phyloP scores from a whole-genome alignment of 2,797 vertebrate species.

The Crocodylus rhombifer region DNA sequence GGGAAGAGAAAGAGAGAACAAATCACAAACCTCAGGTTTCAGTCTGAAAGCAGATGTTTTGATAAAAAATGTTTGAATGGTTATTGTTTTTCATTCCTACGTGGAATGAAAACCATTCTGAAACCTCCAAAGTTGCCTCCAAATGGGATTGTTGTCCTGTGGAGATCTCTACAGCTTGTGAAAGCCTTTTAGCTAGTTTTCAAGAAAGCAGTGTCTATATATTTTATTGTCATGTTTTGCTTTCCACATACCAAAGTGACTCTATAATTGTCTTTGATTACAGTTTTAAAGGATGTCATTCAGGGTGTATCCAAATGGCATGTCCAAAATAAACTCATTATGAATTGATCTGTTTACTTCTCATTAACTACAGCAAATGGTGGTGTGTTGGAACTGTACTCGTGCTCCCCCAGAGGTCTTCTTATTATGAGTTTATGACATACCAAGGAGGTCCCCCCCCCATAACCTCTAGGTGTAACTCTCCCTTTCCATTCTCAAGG shows the following conservation, averaged over 20 bases:
- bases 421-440: not conserved
- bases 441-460: not conserved
- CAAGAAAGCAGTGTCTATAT: not conserved
- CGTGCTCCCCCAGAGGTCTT: not conserved
- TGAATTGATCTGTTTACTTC: not conserved
- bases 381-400: accelerated
- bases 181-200: not conserved
- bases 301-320: not conserved
- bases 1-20: not conserved
- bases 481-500: not conserved
- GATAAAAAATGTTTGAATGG: not conserved
- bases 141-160: not conserved
- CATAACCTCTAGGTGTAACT: not conserved
- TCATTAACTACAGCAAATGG: not conserved
- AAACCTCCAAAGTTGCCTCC: not conserved
- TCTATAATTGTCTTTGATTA: not conserved
- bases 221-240: not conserved
- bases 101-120: not conserved
- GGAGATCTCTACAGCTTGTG: not conserved
- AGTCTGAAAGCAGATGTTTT: conserved; percentile 4
- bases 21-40: not conserved
- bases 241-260: not conserved
- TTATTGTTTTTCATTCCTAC: not conserved
- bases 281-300: not conserved
- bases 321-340: not conserved